Evolutionary conservation across 2,797 vertebrate species (phyloP).

Genomic region (Hippopotamyrus pictus): DNA sequence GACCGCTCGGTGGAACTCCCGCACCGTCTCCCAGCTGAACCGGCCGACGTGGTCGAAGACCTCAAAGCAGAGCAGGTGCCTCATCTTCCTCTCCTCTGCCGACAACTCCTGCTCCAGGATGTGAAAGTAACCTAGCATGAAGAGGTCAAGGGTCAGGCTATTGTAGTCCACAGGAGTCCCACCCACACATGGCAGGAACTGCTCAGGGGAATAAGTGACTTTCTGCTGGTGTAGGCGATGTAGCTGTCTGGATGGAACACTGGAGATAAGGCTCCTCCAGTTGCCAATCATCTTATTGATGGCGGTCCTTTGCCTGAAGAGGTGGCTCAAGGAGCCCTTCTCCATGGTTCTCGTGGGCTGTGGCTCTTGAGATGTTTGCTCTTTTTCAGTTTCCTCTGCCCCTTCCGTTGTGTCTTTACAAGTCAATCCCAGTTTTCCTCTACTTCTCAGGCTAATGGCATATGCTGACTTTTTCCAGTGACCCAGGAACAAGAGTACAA

Average conservation of each 20-base stretch:
- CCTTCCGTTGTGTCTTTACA: slow-evolving; percentile 20
- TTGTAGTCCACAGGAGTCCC: slow-evolving; percentile 69
- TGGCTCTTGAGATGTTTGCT: slow-evolving; percentile 25
- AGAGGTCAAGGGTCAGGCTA: slow-evolving; percentile 82
- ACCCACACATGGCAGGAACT: slow-evolving; percentile 74
- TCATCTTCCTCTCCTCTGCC: slow-evolving; percentile 78
- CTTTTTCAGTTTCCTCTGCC: slow-evolving; percentile 17
- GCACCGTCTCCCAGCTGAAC: slow-evolving; percentile 79
- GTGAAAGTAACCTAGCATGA: slow-evolving; percentile 97
- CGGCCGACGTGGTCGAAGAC: slow-evolving; percentile 87
- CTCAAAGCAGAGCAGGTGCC: slow-evolving; percentile 92
- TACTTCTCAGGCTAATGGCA: slow-evolving; percentile 55
- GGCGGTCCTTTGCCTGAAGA: slow-evolving; percentile 74
- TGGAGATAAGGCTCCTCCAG: slow-evolving; percentile 77
- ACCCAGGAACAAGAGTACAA: slow-evolving; percentile 81
- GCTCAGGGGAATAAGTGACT: slow-evolving; percentile 78
- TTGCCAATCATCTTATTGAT: slow-evolving; percentile 76
- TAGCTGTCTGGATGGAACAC: slow-evolving; percentile 68
- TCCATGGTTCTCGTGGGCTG: slow-evolving; percentile 48
- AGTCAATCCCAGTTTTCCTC: slow-evolving; percentile 53
- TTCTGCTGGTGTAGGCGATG: slow-evolving; percentile 62
- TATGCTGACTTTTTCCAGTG: slow-evolving; percentile 90
- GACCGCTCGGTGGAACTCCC: slow-evolving; percentile 85
- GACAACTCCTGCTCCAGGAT: slow-evolving; percentile 85
- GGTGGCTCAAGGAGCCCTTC: slow-evolving; percentile 62